Evolutionary conservation across 2,113 vertebrate genomes (phyloP).

Genomic region (Rhea americana): DNA sequence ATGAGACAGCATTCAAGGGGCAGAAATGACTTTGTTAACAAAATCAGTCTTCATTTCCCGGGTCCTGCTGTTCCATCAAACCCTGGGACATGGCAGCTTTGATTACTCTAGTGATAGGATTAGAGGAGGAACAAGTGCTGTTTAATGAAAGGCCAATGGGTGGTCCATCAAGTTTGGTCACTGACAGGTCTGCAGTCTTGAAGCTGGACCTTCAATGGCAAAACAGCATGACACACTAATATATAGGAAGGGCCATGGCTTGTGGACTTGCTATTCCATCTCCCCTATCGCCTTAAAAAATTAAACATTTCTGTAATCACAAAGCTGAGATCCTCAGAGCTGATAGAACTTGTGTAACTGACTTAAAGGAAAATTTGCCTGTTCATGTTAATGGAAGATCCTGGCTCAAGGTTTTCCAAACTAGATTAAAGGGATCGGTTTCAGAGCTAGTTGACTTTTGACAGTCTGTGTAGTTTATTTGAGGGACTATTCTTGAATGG

Average conservation of each 20-base stretch:
- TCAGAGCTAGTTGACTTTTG: background rate
- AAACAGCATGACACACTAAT: background rate
- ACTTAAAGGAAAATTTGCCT: background rate
- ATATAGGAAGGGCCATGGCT: background rate
- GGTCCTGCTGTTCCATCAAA: constrained; percentile 72
- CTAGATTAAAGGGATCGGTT: background rate
- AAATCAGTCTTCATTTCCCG: constrained; percentile 74
- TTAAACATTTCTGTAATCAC: background rate
- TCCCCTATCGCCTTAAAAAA: background rate
- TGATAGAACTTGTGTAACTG: background rate
- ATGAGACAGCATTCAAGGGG: constrained; percentile 55
- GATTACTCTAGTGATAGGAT: constrained; percentile 53
- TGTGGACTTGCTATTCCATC: background rate
- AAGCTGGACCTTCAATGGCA: constrained; percentile 38
- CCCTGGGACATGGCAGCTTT: constrained; percentile 48
- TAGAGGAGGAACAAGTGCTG: constrained; percentile 44
- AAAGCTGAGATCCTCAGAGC: background rate
- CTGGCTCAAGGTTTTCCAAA: background rate
- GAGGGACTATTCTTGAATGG: background rate
- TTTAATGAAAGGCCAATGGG: constrained; percentile 57
- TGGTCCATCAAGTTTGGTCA: constrained; percentile 59
- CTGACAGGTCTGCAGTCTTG: constrained; percentile 43
- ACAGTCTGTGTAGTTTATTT: background rate
- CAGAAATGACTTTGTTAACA: constrained; percentile 73
- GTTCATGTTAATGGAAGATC: background rate